Evolutionary conservation across 2,888 invertebrate genomes (phyloP), one percentile per base, ranked within the genome.

Genomic region (Chromoteleia sp.): DNA sequence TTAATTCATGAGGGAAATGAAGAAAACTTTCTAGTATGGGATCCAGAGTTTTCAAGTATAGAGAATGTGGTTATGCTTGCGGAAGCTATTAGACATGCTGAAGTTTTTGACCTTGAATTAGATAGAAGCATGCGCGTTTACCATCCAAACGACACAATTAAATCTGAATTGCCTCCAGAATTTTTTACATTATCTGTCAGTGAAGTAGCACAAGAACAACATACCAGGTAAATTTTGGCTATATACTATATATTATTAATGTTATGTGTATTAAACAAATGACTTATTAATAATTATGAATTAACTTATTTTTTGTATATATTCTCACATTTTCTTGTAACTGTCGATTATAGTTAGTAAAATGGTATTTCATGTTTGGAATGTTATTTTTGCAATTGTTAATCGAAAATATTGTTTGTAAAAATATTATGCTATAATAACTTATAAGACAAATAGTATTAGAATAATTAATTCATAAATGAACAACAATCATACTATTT

Each of bases 71-170:
- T 95, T 93, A 93, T 94, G 17, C 91, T 98, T 63, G 93, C 95
- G 58, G 98, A 98, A 83, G 96, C 96, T 0, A 92, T 98, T 0
- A 94, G 94, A 58, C 94, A 95, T 30, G 96, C 97, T 0, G 97
- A 98, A 88, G 94, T 96, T 0, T 95, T 99, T 48, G 94, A 94
- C 21, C 93, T 98, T 5, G 96, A 97, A 89, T 91, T 99, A 43
- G 98, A 98, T 89, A 93, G 98, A 70, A 96, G 96, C 89, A 90
- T 96, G n/a, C 96, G 96, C 91, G 96, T 97, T n/a, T 88, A 97
- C 52, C 92, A 96, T 67, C 96, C 97, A 0, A 95, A 95, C 0
- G 96, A 97, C 89, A 96, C 96, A 0, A 93, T 94, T 54, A 93
- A 94, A 82, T 92, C 95, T 17, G 94, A 96, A 78, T 92, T 99